Base-by-base conservation (phyloP, 2,797 vertebrate species). In the Macrochelys suwanniensis region DNA sequence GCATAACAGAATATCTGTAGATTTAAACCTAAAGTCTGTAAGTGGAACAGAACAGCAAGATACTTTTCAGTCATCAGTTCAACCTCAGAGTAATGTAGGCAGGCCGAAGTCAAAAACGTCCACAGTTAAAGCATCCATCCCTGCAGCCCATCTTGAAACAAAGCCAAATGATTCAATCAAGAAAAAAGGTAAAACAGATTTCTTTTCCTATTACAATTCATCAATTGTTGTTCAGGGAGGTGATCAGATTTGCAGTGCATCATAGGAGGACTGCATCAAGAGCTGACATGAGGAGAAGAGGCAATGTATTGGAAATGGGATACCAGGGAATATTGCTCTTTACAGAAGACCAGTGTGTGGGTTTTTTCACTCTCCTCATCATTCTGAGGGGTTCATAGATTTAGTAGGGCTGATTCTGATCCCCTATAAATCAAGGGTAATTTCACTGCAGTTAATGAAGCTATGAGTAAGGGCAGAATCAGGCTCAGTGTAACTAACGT, bases 101-200 rank as follows among this genome's bases (percentile, higher is more conserved):
- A 98, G 96, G 87, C 95, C 96, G 87, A 98, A 98, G 97, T 90
- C 98, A 96, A 98, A 98, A 97, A 91, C 97, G 82, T 97, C 97
- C 94, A 95, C 96, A 82, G 93, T 95, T 94, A 98, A 98, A 93
- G 93, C 97, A 93, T 89, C 88, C 89, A 91, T 4, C 95, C 87
- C 95, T 1, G 65, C 97, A 94, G 76, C 93, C 90, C 97, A 96
- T 2, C 92, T 68, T 94, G 98, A 98, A 97, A 96, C 97, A 97
- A 98, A 97, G 96, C 85, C 96, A 89, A 98, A 98, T 89, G 98
- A 98, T 93, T 89, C 98, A 82, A 92, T 97, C 85, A 98, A 98
- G 97, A 98, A 98, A 97, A 98, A 98, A 98, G 98, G 98, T 98
- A 98, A 98, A 90, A 78, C 92, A 3, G 65, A 88, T 97, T 84